Base-by-base conservation (phyloP, 2,113 vertebrate genomes). In the Podocnemis expansa region DNA sequence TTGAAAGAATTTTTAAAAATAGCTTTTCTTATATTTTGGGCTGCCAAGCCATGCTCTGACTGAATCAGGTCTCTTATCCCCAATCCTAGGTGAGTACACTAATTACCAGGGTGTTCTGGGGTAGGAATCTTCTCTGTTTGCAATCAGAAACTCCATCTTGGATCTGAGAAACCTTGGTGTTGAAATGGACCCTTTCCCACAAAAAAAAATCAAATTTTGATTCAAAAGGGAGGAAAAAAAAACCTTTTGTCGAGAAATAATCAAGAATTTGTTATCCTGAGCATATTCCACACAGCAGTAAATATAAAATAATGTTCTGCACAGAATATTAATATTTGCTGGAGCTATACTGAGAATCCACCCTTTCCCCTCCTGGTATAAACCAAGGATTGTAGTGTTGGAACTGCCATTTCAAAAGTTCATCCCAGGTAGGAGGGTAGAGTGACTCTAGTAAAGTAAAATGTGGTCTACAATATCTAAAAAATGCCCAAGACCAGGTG, bases 401-500 rank as follows among this genome's bases (percentile, higher is more conserved):
- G 80, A 90, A 58, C 38, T 38, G 45, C 2, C 2, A 86, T 16
- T 10, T 87, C 24, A 87, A 78, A 49, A 38, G 86, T 51, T 8
- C 31, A 8, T 63, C 60, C 82, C 11, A 84, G 84, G 56, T 3
- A 4, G 38, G 38, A 84, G 78, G 45, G 34, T 76, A 91, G 91
- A 85, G 29, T 22, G 63, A 16, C 6, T 67, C 5, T 73, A 88
- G 51, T 12, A 92, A 51, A 82, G 51, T 27, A 55, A 79, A n/a
- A 38, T 2, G 2, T 51, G 10, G 8, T 2, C 2, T 21, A 83
- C 9, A 4, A 76, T 3, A 45, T 85, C 73, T 63, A 2, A 78
- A 84, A 91, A 94, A 89, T 60, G 90, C 92, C 49, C 8, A 91
- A 82, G 24, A 91, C 25, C 56, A 79, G 81, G n/a, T 47, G 60